Base-by-base conservation (phyloP, 2,888 invertebrate species). In the Lottia gigantea region DNA sequence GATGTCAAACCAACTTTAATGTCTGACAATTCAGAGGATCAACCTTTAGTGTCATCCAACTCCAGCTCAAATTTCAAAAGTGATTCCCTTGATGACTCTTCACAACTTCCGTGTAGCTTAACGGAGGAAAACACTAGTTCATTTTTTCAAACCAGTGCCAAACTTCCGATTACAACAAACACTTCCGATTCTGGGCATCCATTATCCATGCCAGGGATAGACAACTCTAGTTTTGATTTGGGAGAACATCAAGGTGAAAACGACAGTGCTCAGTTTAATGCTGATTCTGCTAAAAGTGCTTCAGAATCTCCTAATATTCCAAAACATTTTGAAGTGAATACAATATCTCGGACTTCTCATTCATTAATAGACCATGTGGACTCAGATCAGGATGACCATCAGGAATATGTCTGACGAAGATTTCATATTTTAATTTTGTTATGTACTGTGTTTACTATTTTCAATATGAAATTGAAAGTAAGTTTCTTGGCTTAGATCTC, bases 191-290 rank as follows among this genome's bases (percentile, higher is more conserved):
- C 64, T 14, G 26, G n/a, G 11, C n/a, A n/a, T n/a, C 19, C 12
- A 15, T 23, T 55, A 2, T 65, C 65, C 65, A 49, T 68, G 14
- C 77, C 78, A 25, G 78, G 78, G 26, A 75, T 78, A 66, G 78
- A 78, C 49, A 78, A 78, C 68, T 77, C 77, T 63, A 78, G 78
- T 68, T 78, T 78, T 71, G 78, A 77, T 49, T 62, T 78, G 19
- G 78, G 77, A 14, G 77, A 78, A 47, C 73, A 71, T 31, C 67
- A 19, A 47, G 63, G 64, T 46, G 63, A 68, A 40, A 63, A 26
- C 12, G 47, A 62, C 15, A 63, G 47, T 63, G 63, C 46, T 23
- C 63, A 68, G 45, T 40, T 55, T 14, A 46, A 15, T 45, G 23
- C 40, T 26, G 64, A 47, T n/a, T 63, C 68, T 26, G 15, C 47